These are phyloP conservation scores for Hylia prasina DNA, from an alignment of 2,113 vertebrate genomes.

Conservation along the genomic window DNA sequence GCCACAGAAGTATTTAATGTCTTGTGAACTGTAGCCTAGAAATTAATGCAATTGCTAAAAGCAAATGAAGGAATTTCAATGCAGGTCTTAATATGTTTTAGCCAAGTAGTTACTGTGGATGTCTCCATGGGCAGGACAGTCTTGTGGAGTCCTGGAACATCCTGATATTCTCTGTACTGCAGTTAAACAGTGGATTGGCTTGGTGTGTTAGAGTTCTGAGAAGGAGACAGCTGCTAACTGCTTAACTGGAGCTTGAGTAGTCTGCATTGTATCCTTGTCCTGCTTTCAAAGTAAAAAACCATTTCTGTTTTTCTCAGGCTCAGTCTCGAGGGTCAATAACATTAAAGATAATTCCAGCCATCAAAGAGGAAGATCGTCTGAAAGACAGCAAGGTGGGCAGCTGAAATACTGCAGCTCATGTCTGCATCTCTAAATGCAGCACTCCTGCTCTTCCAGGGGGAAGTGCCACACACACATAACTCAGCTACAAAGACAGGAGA, in stretches of 20 bases:
- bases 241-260: background rate
- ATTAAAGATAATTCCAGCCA: slow-evolving; percentile 91
- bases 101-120: background rate
- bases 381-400: slow-evolving; percentile 87
- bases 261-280: background rate
- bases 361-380: slow-evolving; percentile 85
- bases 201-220: background rate
- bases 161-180: background rate
- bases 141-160: background rate
- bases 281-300: background rate
- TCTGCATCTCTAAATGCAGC: background rate
- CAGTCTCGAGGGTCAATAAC: slow-evolving; percentile 95
- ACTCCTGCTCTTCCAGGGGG: background rate
- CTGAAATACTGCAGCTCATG: accelerated
- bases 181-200: background rate
- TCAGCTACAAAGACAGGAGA: background rate
- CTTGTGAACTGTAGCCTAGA: background rate
- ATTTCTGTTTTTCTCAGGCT: slow-evolving; percentile 72
- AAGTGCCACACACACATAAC: background rate
- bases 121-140: background rate
- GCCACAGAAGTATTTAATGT: background rate
- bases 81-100: background rate
- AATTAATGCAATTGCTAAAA: background rate
- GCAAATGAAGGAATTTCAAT: background rate
- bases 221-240: background rate